Conservation (phyloP, 2,797 vertebrate species). For the Enteromius thamalakanensis region DNA sequence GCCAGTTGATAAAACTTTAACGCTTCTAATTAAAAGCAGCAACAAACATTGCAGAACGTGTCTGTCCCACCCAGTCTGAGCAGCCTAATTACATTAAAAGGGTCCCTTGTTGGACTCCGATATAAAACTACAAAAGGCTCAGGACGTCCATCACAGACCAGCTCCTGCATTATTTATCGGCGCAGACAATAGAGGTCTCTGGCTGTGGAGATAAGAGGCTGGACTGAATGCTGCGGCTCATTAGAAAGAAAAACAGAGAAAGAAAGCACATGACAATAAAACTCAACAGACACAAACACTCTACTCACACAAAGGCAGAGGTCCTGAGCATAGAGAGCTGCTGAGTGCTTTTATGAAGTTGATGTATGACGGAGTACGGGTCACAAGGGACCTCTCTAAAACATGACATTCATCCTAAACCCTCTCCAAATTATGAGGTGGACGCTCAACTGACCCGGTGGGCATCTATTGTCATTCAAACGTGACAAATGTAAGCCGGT, state of each 20-base stretch:
- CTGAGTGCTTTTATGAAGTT: constrained; percentile 62
- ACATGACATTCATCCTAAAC: constrained; percentile 1
- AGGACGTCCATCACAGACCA: constrained; percentile 58
- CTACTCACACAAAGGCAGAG: constrained; percentile 64
- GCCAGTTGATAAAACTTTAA: constrained; percentile 17
- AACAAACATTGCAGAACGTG: not conserved
- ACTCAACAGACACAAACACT: constrained; percentile 61
- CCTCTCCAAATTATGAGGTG: constrained; percentile 57
- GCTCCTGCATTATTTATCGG: constrained; percentile 73
- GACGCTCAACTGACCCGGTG: constrained; percentile 63
- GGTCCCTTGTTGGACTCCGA: constrained; percentile 5
- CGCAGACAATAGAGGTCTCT: constrained; percentile 68
- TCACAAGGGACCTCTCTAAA: constrained; percentile 67
- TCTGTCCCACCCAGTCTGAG: constrained; percentile 5
- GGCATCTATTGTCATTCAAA: constrained; percentile 75
- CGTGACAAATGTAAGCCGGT: constrained; percentile 58
- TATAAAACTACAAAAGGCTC: constrained; percentile 36
- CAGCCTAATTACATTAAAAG: not conserved
- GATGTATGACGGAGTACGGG: constrained; percentile 66
- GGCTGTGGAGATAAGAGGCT: constrained; percentile 65
- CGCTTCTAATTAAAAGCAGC: not conserved
- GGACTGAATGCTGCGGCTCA: constrained; percentile 65
- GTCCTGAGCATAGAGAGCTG: constrained; percentile 59
- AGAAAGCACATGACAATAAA: constrained; percentile 69
- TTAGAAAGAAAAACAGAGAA: constrained; percentile 65